These are phyloP conservation scores for Capricornis sumatraensis DNA, from an alignment of 2,113 vertebrate species.

Conservation along the genomic window DNA sequence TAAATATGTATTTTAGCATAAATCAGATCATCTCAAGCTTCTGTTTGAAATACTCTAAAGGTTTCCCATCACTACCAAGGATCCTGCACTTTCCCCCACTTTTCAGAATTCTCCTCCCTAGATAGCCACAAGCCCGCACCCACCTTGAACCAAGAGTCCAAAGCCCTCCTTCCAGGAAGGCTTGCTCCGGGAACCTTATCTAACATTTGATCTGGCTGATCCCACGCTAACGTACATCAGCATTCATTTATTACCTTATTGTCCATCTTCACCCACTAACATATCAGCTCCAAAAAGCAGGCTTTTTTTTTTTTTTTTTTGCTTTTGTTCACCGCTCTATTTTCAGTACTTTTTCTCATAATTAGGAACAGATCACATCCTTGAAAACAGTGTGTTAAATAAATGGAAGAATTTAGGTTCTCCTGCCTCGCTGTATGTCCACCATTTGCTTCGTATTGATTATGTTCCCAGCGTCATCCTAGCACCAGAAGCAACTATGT, in stretches of 20 bases:
- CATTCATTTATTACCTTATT: background rate
- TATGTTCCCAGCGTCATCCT: background rate
- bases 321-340: background rate
- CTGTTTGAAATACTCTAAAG: background rate
- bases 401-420: background rate
- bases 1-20: background rate
- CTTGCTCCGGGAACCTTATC: background rate
- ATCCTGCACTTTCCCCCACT: background rate
- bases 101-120: background rate
- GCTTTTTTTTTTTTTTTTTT: background rate
- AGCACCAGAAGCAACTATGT: background rate
- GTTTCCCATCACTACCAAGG: background rate
- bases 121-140: accelerated
- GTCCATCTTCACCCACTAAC: background rate
- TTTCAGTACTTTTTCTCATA: background rate
- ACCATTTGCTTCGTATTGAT: background rate
- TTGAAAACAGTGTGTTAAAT: background rate
- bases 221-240: background rate
- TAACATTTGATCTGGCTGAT: background rate
- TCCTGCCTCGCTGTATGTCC: background rate
- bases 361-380: background rate
- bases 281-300: background rate
- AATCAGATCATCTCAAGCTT: background rate
- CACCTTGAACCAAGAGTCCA: background rate
- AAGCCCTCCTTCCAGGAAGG: background rate